Conservation (phyloP, 2,113 vertebrate genomes). For the Cinclus mexicanus region DNA sequence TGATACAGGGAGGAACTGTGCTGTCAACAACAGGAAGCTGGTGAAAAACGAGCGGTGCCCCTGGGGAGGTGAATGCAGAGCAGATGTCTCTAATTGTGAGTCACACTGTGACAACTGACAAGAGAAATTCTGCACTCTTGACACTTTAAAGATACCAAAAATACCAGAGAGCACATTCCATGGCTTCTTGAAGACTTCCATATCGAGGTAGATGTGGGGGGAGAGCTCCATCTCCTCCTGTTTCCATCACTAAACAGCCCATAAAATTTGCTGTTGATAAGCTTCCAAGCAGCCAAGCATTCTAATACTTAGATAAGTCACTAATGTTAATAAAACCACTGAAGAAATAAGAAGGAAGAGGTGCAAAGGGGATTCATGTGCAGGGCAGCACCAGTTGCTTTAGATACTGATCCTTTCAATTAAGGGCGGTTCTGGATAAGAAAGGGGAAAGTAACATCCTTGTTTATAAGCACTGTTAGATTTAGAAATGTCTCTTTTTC, state of each 20-base stretch:
- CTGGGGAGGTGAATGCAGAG: conserved; percentile 73
- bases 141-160: conserved; percentile 82
- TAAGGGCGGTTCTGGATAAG: conserved; percentile 28
- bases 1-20: conserved; percentile 80
- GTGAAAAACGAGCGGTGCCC: conserved; percentile 76
- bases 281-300: conserved; percentile 46
- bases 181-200: conserved; percentile 74
- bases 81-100: conserved; percentile 83
- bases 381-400: conserved; percentile 54
- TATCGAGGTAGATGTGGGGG: conserved; percentile 52
- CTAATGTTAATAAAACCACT: conserved; percentile 59
- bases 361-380: conserved; percentile 57
- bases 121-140: conserved; percentile 79
- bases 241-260: conserved; percentile 68
- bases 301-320: conserved; percentile 63
- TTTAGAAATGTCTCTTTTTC: conserved; percentile 11
- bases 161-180: conserved; percentile 77
- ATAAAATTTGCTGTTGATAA: conserved; percentile 71
- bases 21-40: conserved; percentile 87
- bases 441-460: conserved; percentile 66
- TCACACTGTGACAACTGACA: conserved; percentile 78
- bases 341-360: conserved; percentile 40
- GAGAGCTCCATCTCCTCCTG: conserved; percentile 61
- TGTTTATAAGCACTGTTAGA: conserved; percentile 47
- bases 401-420: conserved; percentile 61